Percentiles rank a stretch among this genome's conserved stretches.
These are phyloP conservation scores for Ambastaia sidthimunki DNA, from an alignment of 2,797 vertebrate genomes.

Conservation along the genomic window DNA sequence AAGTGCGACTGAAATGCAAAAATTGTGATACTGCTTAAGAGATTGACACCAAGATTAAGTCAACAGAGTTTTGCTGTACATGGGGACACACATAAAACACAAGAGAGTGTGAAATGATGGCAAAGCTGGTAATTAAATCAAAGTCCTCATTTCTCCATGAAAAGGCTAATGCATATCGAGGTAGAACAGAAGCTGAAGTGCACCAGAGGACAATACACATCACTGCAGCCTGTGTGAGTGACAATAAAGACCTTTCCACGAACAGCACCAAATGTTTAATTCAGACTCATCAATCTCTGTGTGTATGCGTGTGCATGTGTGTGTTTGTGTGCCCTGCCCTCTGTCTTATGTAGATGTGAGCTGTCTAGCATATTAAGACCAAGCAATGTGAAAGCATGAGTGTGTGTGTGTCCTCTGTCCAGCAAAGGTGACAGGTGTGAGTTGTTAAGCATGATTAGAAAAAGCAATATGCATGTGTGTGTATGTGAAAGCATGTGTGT, in stretches of 20 bases:
- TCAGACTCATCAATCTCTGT: conserved; percentile 59
- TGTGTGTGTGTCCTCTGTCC: conserved; percentile 44
- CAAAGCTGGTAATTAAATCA: conserved; percentile 33
- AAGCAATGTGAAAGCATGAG: conserved; percentile 28
- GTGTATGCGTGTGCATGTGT: conserved; percentile 9
- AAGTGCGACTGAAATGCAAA: not conserved
- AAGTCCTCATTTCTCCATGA: conserved; percentile 33
- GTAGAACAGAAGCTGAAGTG: conserved; percentile 45
- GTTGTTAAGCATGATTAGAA: conserved; percentile 52
- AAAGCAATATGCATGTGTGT: conserved; percentile 25
- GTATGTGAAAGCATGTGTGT: conserved; percentile 12
- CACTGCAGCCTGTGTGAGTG: conserved; percentile 54
- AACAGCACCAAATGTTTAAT: conserved; percentile 62
- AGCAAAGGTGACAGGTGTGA: conserved; percentile 56
- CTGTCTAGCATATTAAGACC: conserved; percentile 55
- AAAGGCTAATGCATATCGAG: conserved; percentile 52
- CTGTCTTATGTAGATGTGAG: conserved; percentile 44
- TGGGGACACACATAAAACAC: conserved; percentile 25
- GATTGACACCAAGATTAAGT: conserved; percentile 42
- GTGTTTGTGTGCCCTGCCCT: conserved; percentile 38
- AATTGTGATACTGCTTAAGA: not conserved
- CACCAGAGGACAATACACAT: conserved; percentile 48
- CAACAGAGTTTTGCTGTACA: conserved; percentile 21
- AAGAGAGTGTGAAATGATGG: conserved; percentile 25
- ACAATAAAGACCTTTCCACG: conserved; percentile 63